Evolutionary conservation across 2,888 invertebrate genomes (phyloP).

Genomic region (Chesias legatella): DNA sequence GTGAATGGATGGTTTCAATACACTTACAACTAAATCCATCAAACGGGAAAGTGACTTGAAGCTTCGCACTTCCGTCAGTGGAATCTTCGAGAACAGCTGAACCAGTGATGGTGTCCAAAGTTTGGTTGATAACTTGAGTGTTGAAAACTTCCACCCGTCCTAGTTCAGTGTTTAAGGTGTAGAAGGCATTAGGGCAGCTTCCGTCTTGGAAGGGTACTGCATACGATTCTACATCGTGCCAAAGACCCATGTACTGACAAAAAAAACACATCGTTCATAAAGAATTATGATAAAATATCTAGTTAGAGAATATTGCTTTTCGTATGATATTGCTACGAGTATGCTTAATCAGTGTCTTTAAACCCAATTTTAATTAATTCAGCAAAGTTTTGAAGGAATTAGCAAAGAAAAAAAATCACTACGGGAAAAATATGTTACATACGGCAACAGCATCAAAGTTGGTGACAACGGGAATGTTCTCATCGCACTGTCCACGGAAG

Average conservation of each 20-base stretch:
- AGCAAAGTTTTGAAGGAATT: too few species aligned
- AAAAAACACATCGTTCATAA: too few species aligned
- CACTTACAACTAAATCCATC: constrained; percentile 47
- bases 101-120: constrained; percentile 71
- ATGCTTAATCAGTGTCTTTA: too few species aligned
- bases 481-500: constrained; percentile 54
- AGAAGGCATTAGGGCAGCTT: constrained; percentile 54
- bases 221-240: constrained; percentile 42
- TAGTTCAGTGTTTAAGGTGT: constrained; percentile 49
- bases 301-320: too few species aligned
- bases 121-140: constrained; percentile 60
- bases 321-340: too few species aligned
- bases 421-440: constrained; percentile 23
- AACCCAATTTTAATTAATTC: too few species aligned
- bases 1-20: constrained; percentile 33
- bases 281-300: too few species aligned
- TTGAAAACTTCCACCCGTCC: constrained; percentile 44
- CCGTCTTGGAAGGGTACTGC: constrained; percentile 40
- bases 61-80: constrained; percentile 68
- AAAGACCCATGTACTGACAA: constrained; percentile 43
- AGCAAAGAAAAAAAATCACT: constrained; percentile 9
- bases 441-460: constrained; percentile 50
- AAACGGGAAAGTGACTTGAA: constrained; percentile 80
- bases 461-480: constrained; percentile 44
- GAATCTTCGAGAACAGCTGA: constrained; percentile 61